These are phyloP conservation scores for Dicyrtomina minuta DNA, from an alignment of 2,888 invertebrate species.

Conservation along the genomic window DNA sequence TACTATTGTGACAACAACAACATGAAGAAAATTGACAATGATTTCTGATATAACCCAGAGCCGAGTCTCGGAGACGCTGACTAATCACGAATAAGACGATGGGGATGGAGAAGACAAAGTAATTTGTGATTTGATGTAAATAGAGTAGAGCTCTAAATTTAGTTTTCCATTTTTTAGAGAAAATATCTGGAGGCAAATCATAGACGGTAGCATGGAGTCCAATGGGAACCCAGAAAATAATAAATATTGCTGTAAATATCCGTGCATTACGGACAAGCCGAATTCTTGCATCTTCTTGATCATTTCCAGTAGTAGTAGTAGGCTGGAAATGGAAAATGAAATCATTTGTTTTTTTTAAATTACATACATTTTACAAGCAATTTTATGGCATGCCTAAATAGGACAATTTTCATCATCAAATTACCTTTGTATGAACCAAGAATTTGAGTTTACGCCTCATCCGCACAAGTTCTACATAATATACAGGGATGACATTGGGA, in stretches of 20 bases:
- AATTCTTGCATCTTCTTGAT: slow-evolving; percentile 19
- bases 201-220: slow-evolving; percentile 43
- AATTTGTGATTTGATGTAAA: slow-evolving; percentile 3
- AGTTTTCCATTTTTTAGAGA: slow-evolving; percentile 31
- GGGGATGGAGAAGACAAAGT: slow-evolving; percentile 18
- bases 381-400: background rate
- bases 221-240: slow-evolving; percentile 44
- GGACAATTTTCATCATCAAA: background rate
- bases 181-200: slow-evolving; percentile 41
- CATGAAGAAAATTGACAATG: too few relatives aligned
- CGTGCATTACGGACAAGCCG: slow-evolving; percentile 43
- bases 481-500: background rate
- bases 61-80: slow-evolving; percentile 12
- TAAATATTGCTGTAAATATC: slow-evolving; percentile 42
- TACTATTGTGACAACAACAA: too few relatives aligned
- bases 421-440: slow-evolving; percentile 4
- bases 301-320: too few relatives aligned
- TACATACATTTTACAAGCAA: background rate
- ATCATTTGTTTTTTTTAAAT: background rate
- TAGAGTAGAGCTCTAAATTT: background rate
- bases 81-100: slow-evolving; percentile 11
- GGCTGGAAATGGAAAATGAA: background rate
- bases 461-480: slow-evolving; percentile 6
- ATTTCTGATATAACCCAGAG: background rate
- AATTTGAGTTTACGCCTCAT: slow-evolving; percentile 16